Conservation (phyloP, 1,140 invertebrate genomes). For the Caenorhabditis briggsae region DNA sequence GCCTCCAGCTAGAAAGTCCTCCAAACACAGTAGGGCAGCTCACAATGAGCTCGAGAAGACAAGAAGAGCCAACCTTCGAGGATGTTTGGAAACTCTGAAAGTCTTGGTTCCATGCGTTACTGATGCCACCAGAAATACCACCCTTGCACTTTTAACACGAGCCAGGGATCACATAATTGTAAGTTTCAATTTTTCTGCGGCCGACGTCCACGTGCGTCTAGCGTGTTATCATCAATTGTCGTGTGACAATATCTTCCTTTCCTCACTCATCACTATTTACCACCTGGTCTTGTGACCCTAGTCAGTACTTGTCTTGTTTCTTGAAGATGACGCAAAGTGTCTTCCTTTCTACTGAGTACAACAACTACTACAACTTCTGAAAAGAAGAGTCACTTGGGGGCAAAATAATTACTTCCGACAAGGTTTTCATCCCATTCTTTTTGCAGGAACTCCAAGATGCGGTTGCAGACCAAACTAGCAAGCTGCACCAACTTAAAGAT, state of each 20-base stretch:
- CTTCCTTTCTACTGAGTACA: conserved; percentile 33
- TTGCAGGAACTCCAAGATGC: conserved; percentile 41
- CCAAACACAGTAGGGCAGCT: conserved; percentile 70
- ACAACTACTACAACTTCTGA: conserved; percentile 2
- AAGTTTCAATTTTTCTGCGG: conserved; percentile 53
- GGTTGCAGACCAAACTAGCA: not conserved
- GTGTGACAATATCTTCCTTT: conserved; percentile 42
- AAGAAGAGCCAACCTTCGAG: conserved; percentile 74
- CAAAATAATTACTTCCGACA: not conserved
- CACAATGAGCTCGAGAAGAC: conserved; percentile 78
- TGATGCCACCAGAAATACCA: conserved; percentile 74
- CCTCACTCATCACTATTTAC: conserved; percentile 16
- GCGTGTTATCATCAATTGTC: conserved; percentile 51
- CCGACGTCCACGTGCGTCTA: conserved; percentile 37
- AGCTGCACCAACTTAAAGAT: conserved; percentile 1
- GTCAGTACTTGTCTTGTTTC: conserved; percentile 24
- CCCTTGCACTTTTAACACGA: conserved; percentile 74
- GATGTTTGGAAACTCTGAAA: conserved; percentile 73
- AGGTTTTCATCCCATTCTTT: not conserved
- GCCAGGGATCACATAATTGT: conserved; percentile 76
- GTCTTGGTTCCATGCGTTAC: conserved; percentile 72
- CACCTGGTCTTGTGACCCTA: conserved; percentile 34
- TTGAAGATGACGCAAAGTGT: conserved; percentile 50
- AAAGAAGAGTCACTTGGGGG: not conserved
- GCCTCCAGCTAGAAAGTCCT: conserved; percentile 30